Evolutionary conservation across 2,888 invertebrate species (phyloP), one percentile per base, ranked within the genome.

Genomic region (Xestia rhomboidea): DNA sequence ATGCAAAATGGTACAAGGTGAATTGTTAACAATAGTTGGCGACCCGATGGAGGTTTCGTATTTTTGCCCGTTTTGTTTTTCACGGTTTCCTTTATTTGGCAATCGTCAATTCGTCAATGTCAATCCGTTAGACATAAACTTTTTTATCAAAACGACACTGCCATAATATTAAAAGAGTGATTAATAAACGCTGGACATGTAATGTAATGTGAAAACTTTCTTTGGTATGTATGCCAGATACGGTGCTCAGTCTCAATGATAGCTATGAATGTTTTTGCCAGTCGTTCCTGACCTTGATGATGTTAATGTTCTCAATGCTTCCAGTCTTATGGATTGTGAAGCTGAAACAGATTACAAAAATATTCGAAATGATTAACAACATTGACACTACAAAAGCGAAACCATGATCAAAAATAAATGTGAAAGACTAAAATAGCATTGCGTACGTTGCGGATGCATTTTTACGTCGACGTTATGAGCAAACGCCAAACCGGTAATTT

Each of bases 241-340:
- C 76, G 66, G 57, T 71, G 60, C 73, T 74, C 68, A 34, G 54
- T 73, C 60, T 62, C 57, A 57, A 79, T 69, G 64, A 79, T 76
- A 69, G 64, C 75, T 60, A 64, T 57, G 67, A 44, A 82, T 63
- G 72, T 76, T 86, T 82, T 82, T 76, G 79, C 63, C 67, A 34
- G 69, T 66, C 41, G 69, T 78, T 64, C 30, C 27, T 84, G 82
- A 84, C 87, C 87, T 87, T 87, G 84, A 87, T 87, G 76, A 80
- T 67, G 68, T 57, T 87, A 73, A 80, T 68, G 67, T 51, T 63
- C 54, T 66, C 66, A 46, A 70, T 54, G 44, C 63, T 68, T 34
- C n/a, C 64, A 18, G 34, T 30, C 18, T 2, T 54, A 24, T 0
- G 54, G 18, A 57, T 62, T 70, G 38, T 57, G 49, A 24, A 46